These are phyloP conservation scores for Hylaeus volcanicus DNA, from an alignment of 1,140 invertebrate genomes.

Conservation along the genomic window DNA sequence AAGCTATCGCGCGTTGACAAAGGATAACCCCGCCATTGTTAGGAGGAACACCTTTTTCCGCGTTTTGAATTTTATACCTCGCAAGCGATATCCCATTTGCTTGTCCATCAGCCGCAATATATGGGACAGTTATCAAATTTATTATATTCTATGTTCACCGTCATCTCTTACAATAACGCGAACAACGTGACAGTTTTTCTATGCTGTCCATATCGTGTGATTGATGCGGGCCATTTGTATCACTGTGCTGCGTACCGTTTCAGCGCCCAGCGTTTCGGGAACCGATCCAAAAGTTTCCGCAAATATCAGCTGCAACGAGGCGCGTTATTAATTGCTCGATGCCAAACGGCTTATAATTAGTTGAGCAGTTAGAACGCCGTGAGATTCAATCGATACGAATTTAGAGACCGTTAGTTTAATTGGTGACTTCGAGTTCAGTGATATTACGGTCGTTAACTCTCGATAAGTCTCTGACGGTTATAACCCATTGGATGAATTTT, in stretches of 20 bases:
- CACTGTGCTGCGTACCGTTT: not conserved
- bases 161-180: constrained; percentile 5
- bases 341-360: constrained; percentile 2
- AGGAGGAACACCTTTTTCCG: not conserved
- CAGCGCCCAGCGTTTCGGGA: not conserved
- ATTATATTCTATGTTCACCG: constrained; percentile 1
- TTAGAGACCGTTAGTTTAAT: not conserved
- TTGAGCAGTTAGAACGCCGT: not conserved
- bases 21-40: no score
- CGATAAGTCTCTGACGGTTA: no score
- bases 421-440: not conserved
- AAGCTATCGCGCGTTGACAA: not conserved
- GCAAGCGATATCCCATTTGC: not conserved
- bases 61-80: not conserved
- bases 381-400: not conserved
- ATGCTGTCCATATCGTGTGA: constrained; percentile 3
- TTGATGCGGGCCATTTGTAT: constrained; percentile 16
- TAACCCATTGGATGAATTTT: no score
- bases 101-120: not conserved
- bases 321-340: constrained; percentile 1
- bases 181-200: constrained; percentile 19
- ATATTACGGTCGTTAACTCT: no score
- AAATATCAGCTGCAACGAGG: not conserved
- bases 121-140: constrained; percentile 29
- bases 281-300: not conserved